Conservation (phyloP, 92 coral and sea anemone genomes). For the Zoanthus gigantus region DNA sequence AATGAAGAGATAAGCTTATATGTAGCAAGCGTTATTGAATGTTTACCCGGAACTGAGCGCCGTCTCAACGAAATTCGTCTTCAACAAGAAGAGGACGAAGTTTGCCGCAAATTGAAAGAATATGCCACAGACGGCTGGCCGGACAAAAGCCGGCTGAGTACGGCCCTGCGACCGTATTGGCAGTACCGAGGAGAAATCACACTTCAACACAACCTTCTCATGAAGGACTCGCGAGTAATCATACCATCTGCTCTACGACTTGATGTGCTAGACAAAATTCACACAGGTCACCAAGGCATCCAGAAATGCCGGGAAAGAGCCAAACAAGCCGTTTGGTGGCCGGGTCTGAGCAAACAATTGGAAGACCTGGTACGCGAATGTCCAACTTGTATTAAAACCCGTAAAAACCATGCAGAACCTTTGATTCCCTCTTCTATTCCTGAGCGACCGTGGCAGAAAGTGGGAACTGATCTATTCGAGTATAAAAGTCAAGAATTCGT, state of each 20-base stretch:
- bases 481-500: slow-evolving; percentile 46
- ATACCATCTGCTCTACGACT: slow-evolving; percentile 52
- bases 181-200: slow-evolving; percentile 58
- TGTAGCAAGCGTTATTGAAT: slow-evolving; percentile 16
- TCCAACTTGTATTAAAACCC: slow-evolving; percentile 41
- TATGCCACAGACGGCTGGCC: no score
- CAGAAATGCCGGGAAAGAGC: slow-evolving; percentile 63
- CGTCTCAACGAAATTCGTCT: no score
- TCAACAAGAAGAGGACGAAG: no score
- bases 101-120: no score
- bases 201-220: slow-evolving; percentile 47
- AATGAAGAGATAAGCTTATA: slow-evolving; percentile 51
- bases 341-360: slow-evolving; percentile 62
- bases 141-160: neutral
- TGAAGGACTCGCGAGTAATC: slow-evolving; percentile 56
- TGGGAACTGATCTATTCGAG: slow-evolving; percentile 63
- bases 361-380: slow-evolving; percentile 61
- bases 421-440: slow-evolving; percentile 22
- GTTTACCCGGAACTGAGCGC: no score
- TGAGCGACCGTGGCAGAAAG: slow-evolving; percentile 61
- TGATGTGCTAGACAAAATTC: slow-evolving; percentile 54
- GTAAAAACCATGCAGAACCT: no score
- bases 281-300: slow-evolving; percentile 62
- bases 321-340: slow-evolving; percentile 67
- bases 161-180: slow-evolving; percentile 46